Base-by-base conservation (phyloP, 1,140 invertebrate species). In the Euwallacea fornicatus region DNA sequence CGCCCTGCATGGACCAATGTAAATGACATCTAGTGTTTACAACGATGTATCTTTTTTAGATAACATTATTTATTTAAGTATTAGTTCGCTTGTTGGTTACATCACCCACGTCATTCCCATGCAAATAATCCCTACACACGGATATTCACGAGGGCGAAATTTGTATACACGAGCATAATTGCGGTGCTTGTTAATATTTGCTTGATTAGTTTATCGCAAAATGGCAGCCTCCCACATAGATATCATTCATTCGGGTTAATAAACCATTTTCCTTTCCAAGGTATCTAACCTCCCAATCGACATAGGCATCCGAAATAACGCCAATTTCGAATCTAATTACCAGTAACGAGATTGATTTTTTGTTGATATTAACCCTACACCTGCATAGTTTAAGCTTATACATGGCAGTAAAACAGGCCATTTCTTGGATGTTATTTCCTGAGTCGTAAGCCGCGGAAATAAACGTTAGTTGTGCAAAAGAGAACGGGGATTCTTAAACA, bases 361-460 rank as follows among this genome's bases (percentile, higher is more conserved):
- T 13, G 13, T 50, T 50, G 9, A 11, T 50, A 13, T 13, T 50
- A 50, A 13, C 46, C 46, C 9, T 11, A 6, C 9, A 10, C 9
- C 46, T 11, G 46, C 46, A 50, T 50, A 50, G 46, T 50, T 11
- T 11, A 50, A 50, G 9, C 13, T 50, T 50, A 50, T 50, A 50
- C 46, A 10, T 50, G 21, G 46, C 46, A 50, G 13, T 50, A 50
- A 50, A 50, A 50, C 13, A 50, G 9, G 46, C 46, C 9, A 50
- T 50, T 50, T 50, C 46, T 50, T 50, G 46, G 7, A 50, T 50
- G 46, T 50, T 50, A 50, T 50, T 50, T 50, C 46, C 46, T 50
- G 55, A 33, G 61, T 47, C 42, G 61, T 63, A 63, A 63, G 42
- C 61, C 47, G 11, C 9, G 61, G 61, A 63, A 63, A 63, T 63